A percentile compares a stretch with the other conserved stretches of the same genome.
These are phyloP conservation scores for Hippocampus mohnikei DNA, from an alignment of 2,113 vertebrate genomes.

Conservation along the genomic window DNA sequence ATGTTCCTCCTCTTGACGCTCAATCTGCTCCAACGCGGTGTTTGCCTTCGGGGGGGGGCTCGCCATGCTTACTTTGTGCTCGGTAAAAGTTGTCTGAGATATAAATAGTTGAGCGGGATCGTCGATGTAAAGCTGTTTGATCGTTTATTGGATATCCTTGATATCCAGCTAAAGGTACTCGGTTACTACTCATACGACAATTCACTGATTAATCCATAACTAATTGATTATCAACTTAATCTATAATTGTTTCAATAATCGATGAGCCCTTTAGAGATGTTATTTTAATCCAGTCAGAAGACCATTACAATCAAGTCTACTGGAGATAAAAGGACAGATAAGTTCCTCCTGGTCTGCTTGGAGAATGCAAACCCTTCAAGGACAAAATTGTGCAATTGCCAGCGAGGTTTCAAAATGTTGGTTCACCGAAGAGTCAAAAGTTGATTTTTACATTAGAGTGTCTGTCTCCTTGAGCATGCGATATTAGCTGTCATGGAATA, in stretches of 20 bases:
- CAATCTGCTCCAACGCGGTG: conserved; percentile 16
- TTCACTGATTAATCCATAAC: not conserved
- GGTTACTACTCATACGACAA: not conserved
- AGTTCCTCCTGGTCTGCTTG: too few relatives aligned
- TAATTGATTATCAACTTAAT: too few relatives aligned
- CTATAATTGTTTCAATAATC: too few relatives aligned
- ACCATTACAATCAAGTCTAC: too few relatives aligned
- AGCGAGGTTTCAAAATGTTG: too few relatives aligned
- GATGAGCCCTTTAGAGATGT: too few relatives aligned
- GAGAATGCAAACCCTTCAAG: too few relatives aligned
- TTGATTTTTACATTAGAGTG: not conserved
- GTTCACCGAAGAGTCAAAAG: not conserved
- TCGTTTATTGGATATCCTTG: not conserved
- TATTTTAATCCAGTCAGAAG: too few relatives aligned
- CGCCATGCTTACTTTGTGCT: conserved; percentile 26
- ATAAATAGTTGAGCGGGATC: conserved; percentile 50
- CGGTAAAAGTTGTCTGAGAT: conserved; percentile 38
- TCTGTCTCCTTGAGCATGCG: conserved; percentile 28
- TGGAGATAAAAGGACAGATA: too few relatives aligned
- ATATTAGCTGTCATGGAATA: conserved; percentile 41
- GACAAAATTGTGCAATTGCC: too few relatives aligned
- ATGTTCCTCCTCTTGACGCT: conserved; percentile 5
- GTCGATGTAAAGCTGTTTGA: not conserved
- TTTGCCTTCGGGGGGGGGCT: conserved; percentile 12
- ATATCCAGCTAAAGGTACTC: not conserved